Base-by-base conservation (phyloP, 2,113 vertebrate genomes). In the Herpailurus yagouaroundi region DNA sequence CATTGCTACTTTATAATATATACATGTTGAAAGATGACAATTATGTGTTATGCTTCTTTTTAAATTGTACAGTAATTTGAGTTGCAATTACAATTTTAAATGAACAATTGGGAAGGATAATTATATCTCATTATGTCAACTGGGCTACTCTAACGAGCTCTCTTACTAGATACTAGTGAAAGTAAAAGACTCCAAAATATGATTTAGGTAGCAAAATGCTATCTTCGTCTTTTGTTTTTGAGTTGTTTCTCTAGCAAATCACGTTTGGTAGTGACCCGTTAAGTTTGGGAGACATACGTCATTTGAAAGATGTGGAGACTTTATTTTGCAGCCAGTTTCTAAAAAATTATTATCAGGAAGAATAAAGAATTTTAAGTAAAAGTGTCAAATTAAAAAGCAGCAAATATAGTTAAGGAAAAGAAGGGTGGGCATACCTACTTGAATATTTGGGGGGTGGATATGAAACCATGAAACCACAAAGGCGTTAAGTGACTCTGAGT, bases 21-120 rank as follows among this genome's bases (percentile, higher is more conserved):
- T 52, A 90, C 45, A 95, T 85, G 57, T 60, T 90, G 79, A 98
- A 98, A 98, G 83, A 87, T 96, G 48, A 81, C 52, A 98, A 98
- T 98, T 98, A 96, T 85, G 95, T 97, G 95, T 52, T 3, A 69
- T 94, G 50, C 96, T 96, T 98, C 45, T 98, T 98, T 97, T 97
- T 96, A 98, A 98, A 98, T 97, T 98, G 87, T 85, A 97, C 31
- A 88, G 96, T 96, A 98, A 98, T 98, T 98, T 98, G 82, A 98
- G 97, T 98, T 64, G 94, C 84, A 97, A 97, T 98, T 98, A 96
- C 63, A 93, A 94, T 97, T 98, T 98, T 90, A 98, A 98, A 98
- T 89, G 90, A 98, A 97, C 95, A 98, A 98, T 95, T 98, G 93
- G 97, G 98, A 98, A 98, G 93, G 93, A 97, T 94, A 98, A 98